These are phyloP conservation scores for Seriola aureovittata DNA, from an alignment of 2,113 vertebrate genomes.

Conservation along the genomic window DNA sequence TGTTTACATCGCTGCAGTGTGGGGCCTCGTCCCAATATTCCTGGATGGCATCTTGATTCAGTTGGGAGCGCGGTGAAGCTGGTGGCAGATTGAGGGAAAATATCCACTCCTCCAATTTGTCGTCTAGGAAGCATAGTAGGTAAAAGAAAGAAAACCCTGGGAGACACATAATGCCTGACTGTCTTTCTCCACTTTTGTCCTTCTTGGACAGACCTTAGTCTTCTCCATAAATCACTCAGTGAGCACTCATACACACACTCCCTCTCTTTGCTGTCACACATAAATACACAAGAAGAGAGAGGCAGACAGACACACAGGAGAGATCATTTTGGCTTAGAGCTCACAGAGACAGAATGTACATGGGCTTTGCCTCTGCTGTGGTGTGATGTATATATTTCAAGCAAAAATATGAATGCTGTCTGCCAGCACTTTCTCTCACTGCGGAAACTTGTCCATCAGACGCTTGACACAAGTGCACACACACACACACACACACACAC, in stretches of 20 bases:
- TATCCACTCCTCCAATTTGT: constrained; percentile 43
- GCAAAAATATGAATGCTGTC: constrained; percentile 57
- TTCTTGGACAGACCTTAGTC: constrained; percentile 34
- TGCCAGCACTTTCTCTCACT: constrained; percentile 59
- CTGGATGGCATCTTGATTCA: constrained; percentile 64
- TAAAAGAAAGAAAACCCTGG: constrained; percentile 33
- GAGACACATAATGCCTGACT: constrained; percentile 32
- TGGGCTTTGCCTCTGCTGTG: constrained; percentile 39
- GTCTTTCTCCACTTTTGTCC: constrained; percentile 59
- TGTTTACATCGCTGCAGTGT: constrained; percentile 65
- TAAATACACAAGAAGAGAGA: constrained; percentile 16
- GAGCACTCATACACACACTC: constrained; percentile 31
- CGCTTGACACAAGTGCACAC: constrained; percentile 32
- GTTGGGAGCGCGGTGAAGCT: constrained; percentile 49
- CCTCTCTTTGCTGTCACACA: constrained; percentile 1
- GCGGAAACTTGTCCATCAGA: constrained; percentile 69
- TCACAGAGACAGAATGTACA: constrained; percentile 24
- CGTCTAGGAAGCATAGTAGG: constrained; percentile 32
- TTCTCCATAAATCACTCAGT: constrained; percentile 62
- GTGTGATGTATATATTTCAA: constrained; percentile 64
- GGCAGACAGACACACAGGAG: constrained; percentile 52
- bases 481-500: constrained; percentile 32
- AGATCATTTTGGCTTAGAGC: constrained; percentile 40
- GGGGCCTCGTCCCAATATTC: constrained; percentile 56
- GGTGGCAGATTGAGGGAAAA: constrained; percentile 52